phyloP scores from a whole-genome alignment of 2,113 vertebrate genomes.

The Turnix velox region DNA sequence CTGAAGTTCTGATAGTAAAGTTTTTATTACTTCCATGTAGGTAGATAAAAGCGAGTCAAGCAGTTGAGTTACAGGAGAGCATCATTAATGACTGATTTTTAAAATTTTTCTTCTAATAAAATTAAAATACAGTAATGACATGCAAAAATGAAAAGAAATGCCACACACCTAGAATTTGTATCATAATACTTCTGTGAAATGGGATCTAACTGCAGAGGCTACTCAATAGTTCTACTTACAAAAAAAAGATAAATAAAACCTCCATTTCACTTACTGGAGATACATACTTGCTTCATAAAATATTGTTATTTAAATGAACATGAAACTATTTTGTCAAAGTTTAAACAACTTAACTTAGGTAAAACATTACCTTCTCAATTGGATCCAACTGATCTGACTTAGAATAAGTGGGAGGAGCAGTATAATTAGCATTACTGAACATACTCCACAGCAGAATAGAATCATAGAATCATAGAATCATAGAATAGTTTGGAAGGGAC shows the following conservation, averaged over 20 bases:
- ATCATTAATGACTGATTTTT: background rate
- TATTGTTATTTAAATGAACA: background rate
- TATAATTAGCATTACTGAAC: constrained; percentile 32
- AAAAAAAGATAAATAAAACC: background rate
- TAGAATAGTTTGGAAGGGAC: too few relatives aligned
- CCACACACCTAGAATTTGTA: background rate
- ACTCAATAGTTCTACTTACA: background rate
- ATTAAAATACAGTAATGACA: background rate
- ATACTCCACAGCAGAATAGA: background rate
- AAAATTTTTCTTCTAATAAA: background rate
- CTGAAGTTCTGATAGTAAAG: background rate
- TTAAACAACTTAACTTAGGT: background rate
- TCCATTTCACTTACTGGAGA: background rate
- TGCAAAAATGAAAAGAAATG: background rate
- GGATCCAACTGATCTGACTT: constrained; percentile 38
- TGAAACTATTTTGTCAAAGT: background rate
- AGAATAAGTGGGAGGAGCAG: background rate
- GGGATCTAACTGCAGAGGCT: background rate
- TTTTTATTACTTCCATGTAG: background rate
- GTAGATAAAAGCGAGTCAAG: background rate
- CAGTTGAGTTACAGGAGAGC: background rate
- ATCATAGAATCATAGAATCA: too few relatives aligned
- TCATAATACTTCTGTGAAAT: background rate
- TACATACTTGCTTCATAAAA: background rate
- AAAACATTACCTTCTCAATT: constrained; percentile 9